Percentiles rank a stretch among this genome's conserved stretches.
These are phyloP conservation scores for Arrhopalites spinosus DNA, from an alignment of 2,888 invertebrate species.

Conservation along the genomic window DNA sequence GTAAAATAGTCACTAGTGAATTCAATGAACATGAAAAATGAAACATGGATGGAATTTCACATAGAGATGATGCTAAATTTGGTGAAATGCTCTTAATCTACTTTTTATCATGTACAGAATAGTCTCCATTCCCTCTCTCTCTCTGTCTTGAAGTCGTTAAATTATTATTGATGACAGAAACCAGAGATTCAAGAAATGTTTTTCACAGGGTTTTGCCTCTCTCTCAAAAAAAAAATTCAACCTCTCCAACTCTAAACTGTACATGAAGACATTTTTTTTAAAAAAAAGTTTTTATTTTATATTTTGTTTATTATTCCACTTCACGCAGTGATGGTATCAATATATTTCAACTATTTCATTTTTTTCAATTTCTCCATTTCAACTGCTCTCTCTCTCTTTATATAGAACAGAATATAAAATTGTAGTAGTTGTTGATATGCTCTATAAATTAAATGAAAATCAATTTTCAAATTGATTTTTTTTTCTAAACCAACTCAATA, in stretches of 20 bases:
- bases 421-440: too few relatives aligned
- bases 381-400: background rate
- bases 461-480: too few relatives aligned
- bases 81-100: slow-evolving; percentile 35
- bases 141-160: background rate
- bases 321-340: slow-evolving; percentile 13
- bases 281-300: too few relatives aligned
- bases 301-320: slow-evolving; percentile 32
- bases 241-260: background rate
- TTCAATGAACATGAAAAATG: slow-evolving; percentile 4
- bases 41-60: slow-evolving; percentile 5
- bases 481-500: too few relatives aligned
- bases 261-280: slow-evolving; percentile 17
- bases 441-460: too few relatives aligned
- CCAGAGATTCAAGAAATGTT: slow-evolving; percentile 34
- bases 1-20: background rate
- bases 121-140: background rate
- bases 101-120: slow-evolving; percentile 18
- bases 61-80: slow-evolving; percentile 28
- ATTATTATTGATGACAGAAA: slow-evolving; percentile 32
- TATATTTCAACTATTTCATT: slow-evolving; percentile 3
- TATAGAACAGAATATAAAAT: too few relatives aligned
- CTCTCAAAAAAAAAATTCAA: too few relatives aligned
- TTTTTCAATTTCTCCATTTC: slow-evolving; percentile 8
- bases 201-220: background rate